Conservation (phyloP, 1,140 invertebrate species). For the Episyrphus balteatus region DNA sequence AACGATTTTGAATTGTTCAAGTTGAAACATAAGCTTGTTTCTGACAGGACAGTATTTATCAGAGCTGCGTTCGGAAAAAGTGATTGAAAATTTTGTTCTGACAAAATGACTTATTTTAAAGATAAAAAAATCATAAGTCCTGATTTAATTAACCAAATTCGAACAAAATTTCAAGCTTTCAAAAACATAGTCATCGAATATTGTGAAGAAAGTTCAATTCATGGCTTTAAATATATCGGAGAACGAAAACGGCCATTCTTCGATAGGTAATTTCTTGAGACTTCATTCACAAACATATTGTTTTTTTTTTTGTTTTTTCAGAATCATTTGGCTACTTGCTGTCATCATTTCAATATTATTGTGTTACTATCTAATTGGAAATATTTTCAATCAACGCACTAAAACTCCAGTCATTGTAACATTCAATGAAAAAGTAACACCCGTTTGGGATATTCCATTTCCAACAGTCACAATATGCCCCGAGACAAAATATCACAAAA, state of each 20-base stretch:
- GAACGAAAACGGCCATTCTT: slow-evolving; percentile 31
- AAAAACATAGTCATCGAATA: slow-evolving; percentile 33
- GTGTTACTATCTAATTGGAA: slow-evolving; percentile 38
- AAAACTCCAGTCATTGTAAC: slow-evolving; percentile 52
- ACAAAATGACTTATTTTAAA: too few relatives aligned
- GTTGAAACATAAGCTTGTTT: too few relatives aligned
- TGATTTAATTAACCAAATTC: too few relatives aligned
- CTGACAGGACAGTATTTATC: too few relatives aligned
- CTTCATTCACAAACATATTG: too few relatives aligned
- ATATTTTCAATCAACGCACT: slow-evolving; percentile 51
- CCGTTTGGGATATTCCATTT: slow-evolving; percentile 51
- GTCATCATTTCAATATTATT: slow-evolving; percentile 25
- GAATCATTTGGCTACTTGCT: slow-evolving; percentile 27
- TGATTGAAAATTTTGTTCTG: too few relatives aligned
- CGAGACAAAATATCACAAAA: slow-evolving; percentile 44
- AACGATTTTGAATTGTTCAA: too few relatives aligned
- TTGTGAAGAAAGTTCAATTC: slow-evolving; percentile 34
- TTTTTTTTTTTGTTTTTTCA: slow-evolving; percentile 1
- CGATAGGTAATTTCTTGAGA: slow-evolving; percentile 18
- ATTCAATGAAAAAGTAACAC: slow-evolving; percentile 48
- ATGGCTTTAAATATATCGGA: slow-evolving; percentile 37
- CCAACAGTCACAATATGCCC: slow-evolving; percentile 50
- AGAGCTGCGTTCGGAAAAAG: too few relatives aligned
- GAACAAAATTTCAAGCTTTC: slow-evolving; percentile 20
- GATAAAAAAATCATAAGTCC: too few relatives aligned